A percentile compares a stretch with the other conserved stretches of the same genome.
These are phyloP conservation scores for Selenia dentaria DNA, from an alignment of 2,888 invertebrate genomes.

Conservation along the genomic window DNA sequence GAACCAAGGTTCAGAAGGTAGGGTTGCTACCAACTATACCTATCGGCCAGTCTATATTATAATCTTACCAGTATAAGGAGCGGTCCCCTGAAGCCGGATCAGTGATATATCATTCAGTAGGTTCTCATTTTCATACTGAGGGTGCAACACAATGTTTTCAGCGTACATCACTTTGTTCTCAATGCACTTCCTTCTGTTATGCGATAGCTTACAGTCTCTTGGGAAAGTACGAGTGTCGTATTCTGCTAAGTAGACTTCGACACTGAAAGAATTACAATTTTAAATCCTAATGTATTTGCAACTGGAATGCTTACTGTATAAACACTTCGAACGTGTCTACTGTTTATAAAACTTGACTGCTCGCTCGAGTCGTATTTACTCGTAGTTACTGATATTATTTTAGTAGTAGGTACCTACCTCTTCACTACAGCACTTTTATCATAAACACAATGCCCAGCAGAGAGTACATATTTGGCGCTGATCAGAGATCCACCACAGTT, in stretches of 20 bases:
- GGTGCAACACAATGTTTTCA: conserved; percentile 54
- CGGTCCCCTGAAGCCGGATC: conserved; percentile 53
- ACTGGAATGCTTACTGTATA: no score
- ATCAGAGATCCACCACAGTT: conserved; percentile 73
- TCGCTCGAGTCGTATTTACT: no score
- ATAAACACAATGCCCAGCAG: conserved; percentile 70
- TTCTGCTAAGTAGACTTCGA: conserved; percentile 65
- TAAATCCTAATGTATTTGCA: background rate
- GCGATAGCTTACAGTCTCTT: conserved; percentile 58
- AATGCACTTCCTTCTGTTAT: conserved; percentile 57
- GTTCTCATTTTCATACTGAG: conserved; percentile 55
- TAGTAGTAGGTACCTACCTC: no score
- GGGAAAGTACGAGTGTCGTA: conserved; percentile 74
- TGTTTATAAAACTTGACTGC: no score
- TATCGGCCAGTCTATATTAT: no score
- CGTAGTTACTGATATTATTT: no score
- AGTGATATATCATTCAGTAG: conserved; percentile 71
- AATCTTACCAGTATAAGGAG: conserved; percentile 65
- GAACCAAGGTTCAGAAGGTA: no score
- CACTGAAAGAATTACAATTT: conserved; percentile 44
- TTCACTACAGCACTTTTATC: conserved; percentile 48
- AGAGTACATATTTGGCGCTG: conserved; percentile 64
- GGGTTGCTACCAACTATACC: no score
- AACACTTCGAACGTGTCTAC: no score
- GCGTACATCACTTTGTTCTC: conserved; percentile 60